Evolutionary conservation across 2,113 vertebrate genomes (phyloP), one percentile per base, ranked within the genome.

Genomic region (Vimba vimba): DNA sequence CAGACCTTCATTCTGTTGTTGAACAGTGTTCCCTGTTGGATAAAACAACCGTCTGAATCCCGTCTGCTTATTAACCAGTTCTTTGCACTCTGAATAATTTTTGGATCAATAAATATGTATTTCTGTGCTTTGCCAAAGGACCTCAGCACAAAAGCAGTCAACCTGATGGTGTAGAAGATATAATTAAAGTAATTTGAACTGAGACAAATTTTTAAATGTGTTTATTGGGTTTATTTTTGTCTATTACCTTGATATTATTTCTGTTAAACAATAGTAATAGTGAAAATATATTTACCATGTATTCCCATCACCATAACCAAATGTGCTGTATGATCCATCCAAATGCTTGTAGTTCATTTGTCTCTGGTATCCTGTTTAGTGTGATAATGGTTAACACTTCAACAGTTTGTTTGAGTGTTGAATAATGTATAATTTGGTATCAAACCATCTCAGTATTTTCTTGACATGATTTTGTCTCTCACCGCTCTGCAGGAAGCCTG

Each of bases 251-350:
- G 30, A 33, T 33, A 33, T 0, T 33, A 33, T 33, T 33, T 33
- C 30, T 33, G 30, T 33, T 33, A 33, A 30, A 33, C 30, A 33
- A 81, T 1, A 36, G 36, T 43, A 33, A 33, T 33, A 33, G 30
- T 33, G 8, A 68, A 71, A 71, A 60, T 10, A 36, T 36, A 81
- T 95, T 95, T 92, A 98, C 97, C 97, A 98, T 27, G 96, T 98
- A 76, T 97, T 98, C 7, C 94, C 96, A 0, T 68, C 6, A 83
- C 93, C 92, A 19, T 90, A 50, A 73, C 96, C 96, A 90, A 98
- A 99, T 33, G 96, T 95, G 86, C 97, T 99, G 82, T 96, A 98
- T 15, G 96, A 95, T 0, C 97, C 96, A 0, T 95, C 91, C 0
- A 0, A 0, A 25, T 97, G 95, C 83, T 95, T 97, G 91, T 97